phyloP scores from a whole-genome alignment of 2,888 invertebrate genomes.

The Cremastobaeus sp. region DNA sequence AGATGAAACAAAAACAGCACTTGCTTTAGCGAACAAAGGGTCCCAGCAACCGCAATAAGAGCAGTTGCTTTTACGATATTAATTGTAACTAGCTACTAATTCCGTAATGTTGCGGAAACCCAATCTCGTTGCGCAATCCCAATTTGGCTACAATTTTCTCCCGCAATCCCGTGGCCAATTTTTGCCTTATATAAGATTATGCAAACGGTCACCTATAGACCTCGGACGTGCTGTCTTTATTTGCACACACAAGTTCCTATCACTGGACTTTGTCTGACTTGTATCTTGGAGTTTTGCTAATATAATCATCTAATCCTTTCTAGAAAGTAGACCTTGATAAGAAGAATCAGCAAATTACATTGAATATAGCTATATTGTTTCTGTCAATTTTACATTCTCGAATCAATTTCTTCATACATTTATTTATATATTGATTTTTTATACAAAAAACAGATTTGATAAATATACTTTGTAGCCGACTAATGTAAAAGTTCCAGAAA shows the following conservation, averaged over 20 bases:
- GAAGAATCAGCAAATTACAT: conserved; percentile 12
- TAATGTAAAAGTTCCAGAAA: too few relatives aligned
- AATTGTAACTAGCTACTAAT: conserved; percentile 22
- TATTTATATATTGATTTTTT: too few relatives aligned
- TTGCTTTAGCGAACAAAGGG: not conserved
- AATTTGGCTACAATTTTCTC: conserved; percentile 28
- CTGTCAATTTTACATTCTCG: too few relatives aligned
- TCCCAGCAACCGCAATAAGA: not conserved
- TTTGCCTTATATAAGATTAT: conserved; percentile 24
- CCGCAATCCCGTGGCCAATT: conserved; percentile 5
- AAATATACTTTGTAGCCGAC: too few relatives aligned
- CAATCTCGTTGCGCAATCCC: conserved; percentile 1
- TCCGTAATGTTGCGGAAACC: conserved; percentile 11
- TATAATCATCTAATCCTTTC: conserved; percentile 28
- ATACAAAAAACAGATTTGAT: too few relatives aligned
- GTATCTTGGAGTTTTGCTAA: too few relatives aligned
- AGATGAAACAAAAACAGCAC: conserved; percentile 7
- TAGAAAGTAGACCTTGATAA: conserved; percentile 46
- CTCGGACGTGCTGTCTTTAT: too few relatives aligned
- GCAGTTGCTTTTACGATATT: conserved; percentile 2
- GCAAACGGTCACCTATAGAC: conserved; percentile 6
- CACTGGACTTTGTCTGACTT: too few relatives aligned
- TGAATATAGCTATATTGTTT: too few relatives aligned
- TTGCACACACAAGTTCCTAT: too few relatives aligned
- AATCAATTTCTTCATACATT: too few relatives aligned